Percentiles rank a stretch among this genome's conserved stretches.
phyloP scores from a whole-genome alignment of 2,797 vertebrate genomes.

The Helostoma temminkii region DNA sequence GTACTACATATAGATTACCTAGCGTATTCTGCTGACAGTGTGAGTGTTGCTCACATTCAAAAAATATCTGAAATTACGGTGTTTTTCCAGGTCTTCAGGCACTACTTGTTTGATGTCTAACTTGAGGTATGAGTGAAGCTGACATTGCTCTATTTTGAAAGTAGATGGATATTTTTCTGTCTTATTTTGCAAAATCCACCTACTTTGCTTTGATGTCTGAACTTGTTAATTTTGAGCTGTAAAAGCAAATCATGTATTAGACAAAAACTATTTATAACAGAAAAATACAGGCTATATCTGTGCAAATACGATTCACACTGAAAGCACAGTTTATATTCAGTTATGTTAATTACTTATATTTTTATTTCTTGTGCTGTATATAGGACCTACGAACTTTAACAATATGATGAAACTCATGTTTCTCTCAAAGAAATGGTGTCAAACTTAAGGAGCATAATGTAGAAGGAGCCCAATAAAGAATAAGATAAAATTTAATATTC shows the following conservation, averaged over 20 bases:
- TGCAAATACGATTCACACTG: conserved; percentile 11
- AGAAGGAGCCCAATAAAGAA: conserved; percentile 27
- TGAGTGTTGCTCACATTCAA: conserved; percentile 57
- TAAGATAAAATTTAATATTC: conserved; percentile 23
- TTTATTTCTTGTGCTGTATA: not conserved
- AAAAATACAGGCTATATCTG: conserved; percentile 8
- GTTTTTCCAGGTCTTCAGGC: conserved; percentile 53
- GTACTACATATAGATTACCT: not conserved
- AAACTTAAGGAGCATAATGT: conserved; percentile 11
- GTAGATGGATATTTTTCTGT: conserved; percentile 64
- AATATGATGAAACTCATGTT: conserved; percentile 16
- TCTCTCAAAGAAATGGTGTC: conserved; percentile 18
- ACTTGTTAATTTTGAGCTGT: conserved; percentile 68
- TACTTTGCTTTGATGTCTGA: conserved; percentile 78
- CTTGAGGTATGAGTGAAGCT: conserved; percentile 54
- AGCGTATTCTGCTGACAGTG: conserved; percentile 49
- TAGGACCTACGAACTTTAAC: not conserved
- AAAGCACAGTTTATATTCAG: conserved; percentile 15
- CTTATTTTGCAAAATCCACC: conserved; percentile 71
- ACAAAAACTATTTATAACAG: conserved; percentile 10
- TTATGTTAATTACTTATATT: conserved; percentile 6
- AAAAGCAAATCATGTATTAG: conserved; percentile 60
- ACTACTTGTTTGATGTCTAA: conserved; percentile 75
- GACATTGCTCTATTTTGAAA: conserved; percentile 65
- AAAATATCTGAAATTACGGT: conserved; percentile 71